phyloP scores from a whole-genome alignment of 1,140 invertebrate genomes.

The Armadillidium nasatum region DNA sequence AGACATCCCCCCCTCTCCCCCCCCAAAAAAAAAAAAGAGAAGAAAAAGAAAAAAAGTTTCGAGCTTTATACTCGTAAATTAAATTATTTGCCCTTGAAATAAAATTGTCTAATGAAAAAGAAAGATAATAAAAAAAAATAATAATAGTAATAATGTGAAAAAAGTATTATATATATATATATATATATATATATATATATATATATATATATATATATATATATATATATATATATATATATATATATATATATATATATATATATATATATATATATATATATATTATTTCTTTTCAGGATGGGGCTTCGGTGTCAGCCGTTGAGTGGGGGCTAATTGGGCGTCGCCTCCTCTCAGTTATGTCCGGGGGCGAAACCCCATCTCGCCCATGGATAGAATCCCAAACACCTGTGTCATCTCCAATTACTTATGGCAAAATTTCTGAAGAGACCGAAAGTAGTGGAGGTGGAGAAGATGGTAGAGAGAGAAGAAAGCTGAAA shows the following conservation, averaged over 20 bases:
- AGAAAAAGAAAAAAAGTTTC: too few relatives aligned
- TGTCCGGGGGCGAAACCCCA: conserved; percentile 29
- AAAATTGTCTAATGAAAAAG: too few relatives aligned
- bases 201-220: neutral
- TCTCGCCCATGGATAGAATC: conserved; percentile 16
- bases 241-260: neutral
- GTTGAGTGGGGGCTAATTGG: conserved; percentile 32
- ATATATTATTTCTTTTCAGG: conserved; percentile 24
- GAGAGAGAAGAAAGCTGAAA: conserved; percentile 47
- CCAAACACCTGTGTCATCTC: neutral
- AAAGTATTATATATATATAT: too few relatives aligned
- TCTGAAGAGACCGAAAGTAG: neutral
- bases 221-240: neutral
- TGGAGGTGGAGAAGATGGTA: neutral
- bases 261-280: neutral
- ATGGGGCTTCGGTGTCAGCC: conserved; percentile 30
- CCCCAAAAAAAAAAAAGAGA: too few relatives aligned
- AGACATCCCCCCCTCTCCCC: too few relatives aligned
- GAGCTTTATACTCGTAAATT: too few relatives aligned
- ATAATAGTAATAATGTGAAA: too few relatives aligned
- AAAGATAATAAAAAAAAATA: too few relatives aligned
- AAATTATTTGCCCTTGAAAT: too few relatives aligned
- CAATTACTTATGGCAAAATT: conserved; percentile 17
- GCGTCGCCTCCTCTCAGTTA: conserved; percentile 27
- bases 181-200: too few relatives aligned